Evolutionary conservation across 2,888 invertebrate species (phyloP).

Genomic region (Capitulum mitella): DNA sequence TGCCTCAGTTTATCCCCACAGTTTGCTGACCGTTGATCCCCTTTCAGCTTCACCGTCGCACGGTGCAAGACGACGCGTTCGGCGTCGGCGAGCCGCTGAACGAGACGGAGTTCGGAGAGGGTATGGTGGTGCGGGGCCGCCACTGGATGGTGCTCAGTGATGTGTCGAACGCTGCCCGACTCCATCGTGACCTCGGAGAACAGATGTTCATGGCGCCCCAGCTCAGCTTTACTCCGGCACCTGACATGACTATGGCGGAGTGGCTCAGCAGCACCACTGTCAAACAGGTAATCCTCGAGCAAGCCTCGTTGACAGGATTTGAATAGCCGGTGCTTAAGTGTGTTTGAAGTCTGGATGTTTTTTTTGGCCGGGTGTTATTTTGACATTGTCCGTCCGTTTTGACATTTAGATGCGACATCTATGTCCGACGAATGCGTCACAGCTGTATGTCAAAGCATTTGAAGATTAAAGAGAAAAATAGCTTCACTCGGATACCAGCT

Average conservation of each 20-base stretch:
- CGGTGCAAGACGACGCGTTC: constrained; percentile 60
- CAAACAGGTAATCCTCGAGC: not conserved
- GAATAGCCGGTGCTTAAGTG: not conserved
- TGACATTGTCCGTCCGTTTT: no score
- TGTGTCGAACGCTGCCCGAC: not conserved
- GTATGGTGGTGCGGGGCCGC: constrained; percentile 52
- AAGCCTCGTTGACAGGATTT: not conserved
- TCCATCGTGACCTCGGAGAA: constrained; percentile 30
- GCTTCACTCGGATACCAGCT: no score
- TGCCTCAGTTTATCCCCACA: no score
- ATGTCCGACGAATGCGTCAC: no score
- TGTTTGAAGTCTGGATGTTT: not conserved
- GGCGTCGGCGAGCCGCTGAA: constrained; percentile 64
- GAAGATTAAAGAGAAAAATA: no score
- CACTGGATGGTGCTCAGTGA: constrained; percentile 43
- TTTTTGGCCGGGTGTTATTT: not conserved
- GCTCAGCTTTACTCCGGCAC: constrained; percentile 30
- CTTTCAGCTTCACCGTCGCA: constrained; percentile 60
- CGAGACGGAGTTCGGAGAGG: constrained; percentile 53
- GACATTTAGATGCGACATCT: no score
- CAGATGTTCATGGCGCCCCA: constrained; percentile 32
- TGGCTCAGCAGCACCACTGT: not conserved
- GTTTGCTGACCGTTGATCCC: no score
- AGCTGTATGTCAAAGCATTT: no score
- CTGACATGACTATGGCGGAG: not conserved